Conservation (phyloP, 2,113 vertebrate species). For the zebrafish (Danio rerio) region GRCz12tu NC_133190.1:43043001-43043500, state of each 20-base stretch:
- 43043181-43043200: constrained; percentile 5
- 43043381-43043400: neutral
- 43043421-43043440: constrained; percentile 22
- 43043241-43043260: neutral
- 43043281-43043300: neutral
- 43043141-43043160: constrained; percentile 11
- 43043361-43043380: neutral
- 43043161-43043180: neutral
- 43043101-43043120: neutral
- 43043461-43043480: neutral
- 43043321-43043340: neutral
- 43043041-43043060: neutral
- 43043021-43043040: neutral
- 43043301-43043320: neutral
- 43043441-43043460: neutral
- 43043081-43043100: neutral
- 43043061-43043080: neutral
- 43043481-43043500: neutral
- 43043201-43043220: neutral
- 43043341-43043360: neutral
- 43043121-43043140: neutral
- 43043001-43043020: neutral
- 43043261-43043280: constrained; percentile 2
- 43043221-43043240: neutral
- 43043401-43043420: neutral